Percentiles rank a stretch among this genome's conserved stretches.
phyloP scores from a whole-genome alignment of 1,140 invertebrate species.

The Calliphora vicina region DNA sequence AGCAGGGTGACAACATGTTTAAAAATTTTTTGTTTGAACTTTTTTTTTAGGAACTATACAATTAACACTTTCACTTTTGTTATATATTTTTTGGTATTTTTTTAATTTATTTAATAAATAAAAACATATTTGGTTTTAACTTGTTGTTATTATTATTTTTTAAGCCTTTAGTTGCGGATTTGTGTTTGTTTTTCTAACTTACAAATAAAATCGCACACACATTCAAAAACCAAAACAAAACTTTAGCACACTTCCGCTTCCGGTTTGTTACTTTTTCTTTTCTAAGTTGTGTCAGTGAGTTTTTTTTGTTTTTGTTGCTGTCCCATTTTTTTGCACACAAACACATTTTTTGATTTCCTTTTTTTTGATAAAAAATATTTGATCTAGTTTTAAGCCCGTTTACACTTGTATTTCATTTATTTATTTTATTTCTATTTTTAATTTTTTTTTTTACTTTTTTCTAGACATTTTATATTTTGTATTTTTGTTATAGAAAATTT shows the following conservation, averaged over 20 bases:
- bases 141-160: not conserved
- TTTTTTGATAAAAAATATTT: not conserved
- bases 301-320: not conserved
- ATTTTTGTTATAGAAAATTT: not conserved
- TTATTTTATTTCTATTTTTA: not conserved
- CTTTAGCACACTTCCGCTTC: not conserved
- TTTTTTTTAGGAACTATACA: not conserved
- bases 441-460: not conserved
- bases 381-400: not conserved
- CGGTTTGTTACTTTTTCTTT: not conserved
- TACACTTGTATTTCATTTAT: not conserved
- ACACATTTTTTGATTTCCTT: not conserved
- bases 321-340: not conserved
- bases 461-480: not conserved
- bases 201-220: not conserved
- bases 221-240: not conserved
- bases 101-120: not conserved
- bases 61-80: not conserved
- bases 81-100: not conserved
- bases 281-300: not conserved
- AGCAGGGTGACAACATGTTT: conserved; percentile 36
- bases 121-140: not conserved
- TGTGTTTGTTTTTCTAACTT: not conserved
- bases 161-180: not conserved
- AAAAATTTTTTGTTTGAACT: not conserved